Conservation (phyloP, 1,140 invertebrate genomes). For the Ips typographus region DNA sequence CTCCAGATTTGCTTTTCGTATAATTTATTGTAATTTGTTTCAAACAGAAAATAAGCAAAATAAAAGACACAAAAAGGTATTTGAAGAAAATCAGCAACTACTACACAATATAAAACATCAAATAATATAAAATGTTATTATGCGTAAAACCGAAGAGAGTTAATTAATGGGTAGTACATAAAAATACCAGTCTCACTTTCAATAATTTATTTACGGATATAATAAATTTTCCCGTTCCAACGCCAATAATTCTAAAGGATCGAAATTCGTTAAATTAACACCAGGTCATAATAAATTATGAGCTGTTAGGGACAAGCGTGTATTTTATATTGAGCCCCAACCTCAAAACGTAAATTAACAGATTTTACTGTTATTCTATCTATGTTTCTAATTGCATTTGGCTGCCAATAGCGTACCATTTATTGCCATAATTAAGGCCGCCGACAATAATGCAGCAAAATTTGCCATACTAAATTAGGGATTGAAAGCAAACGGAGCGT, state of each 20-base stretch:
- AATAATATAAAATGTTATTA: no score
- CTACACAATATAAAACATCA: no score
- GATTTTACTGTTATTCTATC: conserved; percentile 24
- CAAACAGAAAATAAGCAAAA: no score
- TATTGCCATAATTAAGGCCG: conserved; percentile 19
- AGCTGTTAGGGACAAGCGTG: conserved; percentile 2
- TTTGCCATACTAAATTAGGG: conserved; percentile 41
- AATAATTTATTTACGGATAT: no score
- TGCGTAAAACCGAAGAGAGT: no score
- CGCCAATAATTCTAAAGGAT: conserved; percentile 1
- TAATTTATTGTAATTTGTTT: no score
- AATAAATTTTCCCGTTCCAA: no score
- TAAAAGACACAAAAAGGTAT: no score
- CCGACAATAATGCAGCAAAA: conserved; percentile 33
- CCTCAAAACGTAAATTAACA: conserved; percentile 25
- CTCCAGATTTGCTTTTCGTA: no score
- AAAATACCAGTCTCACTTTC: no score
- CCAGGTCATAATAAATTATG: conserved; percentile 18
- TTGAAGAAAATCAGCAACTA: no score
- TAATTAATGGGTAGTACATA: no score
- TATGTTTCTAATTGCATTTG: conserved; percentile 19
- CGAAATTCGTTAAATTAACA: conserved; percentile 9
- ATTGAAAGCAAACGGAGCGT: conserved; percentile 47
- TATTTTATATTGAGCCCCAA: conserved; percentile 8
- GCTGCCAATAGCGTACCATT: conserved; percentile 18